phyloP scores from a whole-genome alignment of 2,113 vertebrate species.

The Trogon melanurus region DNA sequence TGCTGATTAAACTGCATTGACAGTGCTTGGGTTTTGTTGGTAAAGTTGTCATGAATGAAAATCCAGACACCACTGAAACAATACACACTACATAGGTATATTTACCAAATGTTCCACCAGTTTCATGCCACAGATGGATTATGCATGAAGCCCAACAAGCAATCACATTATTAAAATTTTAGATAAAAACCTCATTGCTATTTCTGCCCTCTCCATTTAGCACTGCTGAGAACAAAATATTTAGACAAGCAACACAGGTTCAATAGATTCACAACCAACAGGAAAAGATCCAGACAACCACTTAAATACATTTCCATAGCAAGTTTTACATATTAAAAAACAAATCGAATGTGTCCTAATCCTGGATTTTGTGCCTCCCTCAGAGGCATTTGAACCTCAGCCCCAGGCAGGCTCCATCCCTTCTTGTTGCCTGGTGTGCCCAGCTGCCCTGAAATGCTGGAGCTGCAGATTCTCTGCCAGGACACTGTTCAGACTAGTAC shows the following conservation, averaged over 20 bases:
- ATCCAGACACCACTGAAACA: neutral
- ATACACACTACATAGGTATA: neutral
- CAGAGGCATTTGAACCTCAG: neutral
- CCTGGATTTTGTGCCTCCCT: neutral
- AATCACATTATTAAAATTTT: neutral
- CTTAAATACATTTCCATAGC: neutral
- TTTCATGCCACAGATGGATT: neutral
- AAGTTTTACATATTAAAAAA: neutral
- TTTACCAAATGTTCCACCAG: neutral
- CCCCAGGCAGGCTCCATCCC: neutral
- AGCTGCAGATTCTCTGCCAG: neutral
- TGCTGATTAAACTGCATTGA: neutral
- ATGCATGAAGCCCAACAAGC: neutral
- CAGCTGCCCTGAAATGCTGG: neutral
- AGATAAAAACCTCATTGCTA: neutral
- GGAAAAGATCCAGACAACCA: neutral
- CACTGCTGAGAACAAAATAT: neutral
- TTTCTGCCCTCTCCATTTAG: neutral
- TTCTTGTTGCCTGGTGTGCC: neutral
- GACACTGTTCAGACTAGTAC: neutral
- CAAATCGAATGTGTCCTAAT: neutral
- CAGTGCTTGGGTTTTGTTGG: neutral
- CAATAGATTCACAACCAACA: neutral
- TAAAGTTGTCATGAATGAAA: neutral
- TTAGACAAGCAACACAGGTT: neutral